Evolutionary conservation across 1,140 invertebrate genomes (phyloP), one percentile per base, ranked within the genome.

Genomic region (Philotrypesis tridentata): DNA sequence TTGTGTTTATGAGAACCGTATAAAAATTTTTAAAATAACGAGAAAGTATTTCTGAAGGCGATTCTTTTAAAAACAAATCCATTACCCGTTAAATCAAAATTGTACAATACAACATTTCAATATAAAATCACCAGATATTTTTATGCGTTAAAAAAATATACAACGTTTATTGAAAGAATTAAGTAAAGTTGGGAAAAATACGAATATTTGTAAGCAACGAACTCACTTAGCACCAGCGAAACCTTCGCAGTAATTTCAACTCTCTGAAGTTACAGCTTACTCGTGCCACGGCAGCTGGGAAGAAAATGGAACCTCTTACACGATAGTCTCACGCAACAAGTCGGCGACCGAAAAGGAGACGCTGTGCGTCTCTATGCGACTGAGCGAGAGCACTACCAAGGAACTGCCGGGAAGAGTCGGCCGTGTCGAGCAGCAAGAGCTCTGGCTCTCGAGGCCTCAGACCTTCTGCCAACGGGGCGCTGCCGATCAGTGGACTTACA

Each of bases 211-310:
- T n/a, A 63, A 25, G 23, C n/a, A 63, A 63, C 61, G 12, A 8
- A 63, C 6, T 63, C 17, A 55, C 17, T 55, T 17, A 21, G 43
- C 43, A 48, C 21, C 2, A 55, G 21, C 31, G 23, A 23, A 31
- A 71, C 21, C 71, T 27, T 48, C 11, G 67, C 40, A 27, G 43
- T 23, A 37, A 21, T 33, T 71, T 61, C 43, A 65, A 80, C 29
- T 72, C 29, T 23, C 9, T 31, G 67, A 80, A 85, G 87, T 86
- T 86, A 72, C 86, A 93, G 93, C 90, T 8, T 94, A 93, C 84
- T 91, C 91, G 4, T 94, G 94, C 83, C 93, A 94, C 81, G 94
- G 94, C 7, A 93, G 91, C 80, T 95, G 94, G 94, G 89, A 93
- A 81, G 93, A 94, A 73, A 92, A 93, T 77, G 92, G 91, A 12